These are phyloP conservation scores for Merodon equestris DNA, from an alignment of 2,888 invertebrate species.

Conservation along the genomic window DNA sequence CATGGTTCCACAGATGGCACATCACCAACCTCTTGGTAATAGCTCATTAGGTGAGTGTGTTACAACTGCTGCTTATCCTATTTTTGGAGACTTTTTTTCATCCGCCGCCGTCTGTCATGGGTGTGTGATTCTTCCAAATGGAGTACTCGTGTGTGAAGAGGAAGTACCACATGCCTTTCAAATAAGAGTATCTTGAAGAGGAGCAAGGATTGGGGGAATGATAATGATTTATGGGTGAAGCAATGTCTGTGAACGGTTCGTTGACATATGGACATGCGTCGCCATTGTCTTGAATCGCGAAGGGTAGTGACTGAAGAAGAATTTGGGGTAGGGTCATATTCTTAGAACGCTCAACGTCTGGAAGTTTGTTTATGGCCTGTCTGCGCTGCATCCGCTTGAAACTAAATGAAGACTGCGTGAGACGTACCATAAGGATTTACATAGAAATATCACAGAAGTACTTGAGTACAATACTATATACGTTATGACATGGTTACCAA, in stretches of 20 bases:
- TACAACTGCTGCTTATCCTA: slow-evolving; percentile 46
- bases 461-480: too few species aligned
- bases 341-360: too few species aligned
- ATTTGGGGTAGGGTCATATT: too few species aligned
- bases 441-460: too few species aligned
- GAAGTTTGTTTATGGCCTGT: too few species aligned
- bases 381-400: too few species aligned
- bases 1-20: slow-evolving; percentile 40
- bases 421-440: too few species aligned
- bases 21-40: neutral
- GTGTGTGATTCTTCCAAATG: slow-evolving; percentile 23
- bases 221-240: slow-evolving; percentile 50
- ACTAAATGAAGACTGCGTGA: too few species aligned
- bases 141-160: too few species aligned
- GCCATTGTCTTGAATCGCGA: slow-evolving; percentile 21
- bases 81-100: slow-evolving; percentile 39
- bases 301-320: too few species aligned
- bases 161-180: slow-evolving; percentile 12
- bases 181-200: neutral
- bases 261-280: slow-evolving; percentile 63
- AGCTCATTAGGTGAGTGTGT: slow-evolving; percentile 53
- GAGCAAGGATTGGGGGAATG: neutral
- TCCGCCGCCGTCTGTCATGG: slow-evolving; percentile 13
- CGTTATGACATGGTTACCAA: too few species aligned
- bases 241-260: slow-evolving; percentile 44